phyloP scores from a whole-genome alignment of 2,113 vertebrate species.

The Eolophus roseicapilla region DNA sequence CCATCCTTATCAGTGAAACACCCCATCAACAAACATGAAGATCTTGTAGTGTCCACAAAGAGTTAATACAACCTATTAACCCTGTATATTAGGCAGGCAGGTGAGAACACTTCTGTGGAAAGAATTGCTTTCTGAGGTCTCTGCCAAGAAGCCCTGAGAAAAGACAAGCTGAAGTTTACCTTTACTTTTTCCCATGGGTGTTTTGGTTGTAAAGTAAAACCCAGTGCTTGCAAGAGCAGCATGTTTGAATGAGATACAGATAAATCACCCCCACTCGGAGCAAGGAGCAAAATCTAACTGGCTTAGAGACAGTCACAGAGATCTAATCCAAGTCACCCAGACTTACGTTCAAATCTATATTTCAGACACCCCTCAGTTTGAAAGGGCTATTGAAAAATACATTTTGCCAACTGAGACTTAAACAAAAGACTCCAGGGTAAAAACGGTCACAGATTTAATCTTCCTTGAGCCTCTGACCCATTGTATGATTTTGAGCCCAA shows the following conservation, averaged over 20 bases:
- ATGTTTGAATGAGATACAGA: background rate
- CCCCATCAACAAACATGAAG: background rate
- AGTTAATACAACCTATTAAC: background rate
- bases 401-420: background rate
- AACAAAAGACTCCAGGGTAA: background rate
- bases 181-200: background rate
- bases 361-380: background rate
- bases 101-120: background rate
- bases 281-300: background rate
- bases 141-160: background rate
- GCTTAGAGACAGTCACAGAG: background rate
- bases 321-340: background rate
- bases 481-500: background rate
- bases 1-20: background rate
- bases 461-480: background rate
- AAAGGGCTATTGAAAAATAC: background rate
- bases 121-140: background rate
- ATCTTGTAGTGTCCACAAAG: accelerated
- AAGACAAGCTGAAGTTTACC: background rate
- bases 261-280: background rate
- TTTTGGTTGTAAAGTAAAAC: background rate
- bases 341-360: background rate
- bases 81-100: background rate
- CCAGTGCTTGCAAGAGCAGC: background rate
- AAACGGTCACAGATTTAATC: background rate